phyloP scores from a whole-genome alignment of 1,140 invertebrate species.

The Drosophila seguyi region DNA sequence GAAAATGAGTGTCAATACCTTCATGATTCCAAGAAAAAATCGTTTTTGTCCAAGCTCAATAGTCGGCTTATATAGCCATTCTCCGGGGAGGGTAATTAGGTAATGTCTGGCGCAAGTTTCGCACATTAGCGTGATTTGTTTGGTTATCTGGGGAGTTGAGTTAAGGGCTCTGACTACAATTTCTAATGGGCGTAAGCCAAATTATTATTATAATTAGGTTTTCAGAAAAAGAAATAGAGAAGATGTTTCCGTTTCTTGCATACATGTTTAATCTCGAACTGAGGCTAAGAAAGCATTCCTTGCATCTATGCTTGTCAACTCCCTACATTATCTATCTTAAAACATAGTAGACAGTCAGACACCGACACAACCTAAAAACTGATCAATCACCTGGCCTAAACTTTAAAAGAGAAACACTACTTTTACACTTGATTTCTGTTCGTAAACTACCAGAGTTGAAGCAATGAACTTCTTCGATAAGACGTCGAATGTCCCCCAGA shows the following conservation, averaged over 20 bases:
- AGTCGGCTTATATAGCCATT: conserved; percentile 14
- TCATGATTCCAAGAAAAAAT: conserved; percentile 11
- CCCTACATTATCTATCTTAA: not conserved
- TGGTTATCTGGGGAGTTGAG: conserved; percentile 9
- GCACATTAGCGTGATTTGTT: conserved; percentile 18
- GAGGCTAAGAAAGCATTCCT: not conserved
- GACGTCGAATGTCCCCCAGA: not conserved
- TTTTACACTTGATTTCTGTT: not conserved
- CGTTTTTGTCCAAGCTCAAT: not conserved
- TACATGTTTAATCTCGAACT: not conserved
- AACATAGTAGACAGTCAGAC: too few species aligned
- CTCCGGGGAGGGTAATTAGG: conserved; percentile 18
- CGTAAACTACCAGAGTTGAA: not conserved
- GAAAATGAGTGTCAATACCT: conserved; percentile 10
- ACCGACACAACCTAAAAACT: not conserved
- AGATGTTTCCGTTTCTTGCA: not conserved
- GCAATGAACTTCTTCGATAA: conserved; percentile 1
- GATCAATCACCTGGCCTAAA: not conserved
- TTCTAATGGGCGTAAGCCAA: not conserved
- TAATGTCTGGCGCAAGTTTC: not conserved
- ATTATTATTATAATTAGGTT: not conserved
- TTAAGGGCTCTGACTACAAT: not conserved
- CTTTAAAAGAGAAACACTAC: not conserved
- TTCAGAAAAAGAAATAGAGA: not conserved
- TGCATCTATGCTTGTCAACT: too few species aligned